These are phyloP conservation scores for Ptychodera flava DNA, from an alignment of 35 echinoderm and acorn worm species.

Conservation along the genomic window DNA sequence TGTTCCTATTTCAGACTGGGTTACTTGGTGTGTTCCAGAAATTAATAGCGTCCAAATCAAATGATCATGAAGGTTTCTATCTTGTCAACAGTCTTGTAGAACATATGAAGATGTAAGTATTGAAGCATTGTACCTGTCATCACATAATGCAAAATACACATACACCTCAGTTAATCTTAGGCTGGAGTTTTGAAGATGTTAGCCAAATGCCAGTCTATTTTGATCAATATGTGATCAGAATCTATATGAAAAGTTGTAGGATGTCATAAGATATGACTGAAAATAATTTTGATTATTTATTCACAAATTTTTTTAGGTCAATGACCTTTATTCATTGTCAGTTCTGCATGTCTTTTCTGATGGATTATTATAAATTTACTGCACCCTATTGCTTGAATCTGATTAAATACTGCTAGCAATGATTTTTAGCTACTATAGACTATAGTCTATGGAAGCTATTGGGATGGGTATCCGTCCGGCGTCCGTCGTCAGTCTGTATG, in stretches of 20 bases:
- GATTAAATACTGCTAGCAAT: too few relatives aligned
- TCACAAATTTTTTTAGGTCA: neutral
- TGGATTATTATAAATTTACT: too few relatives aligned
- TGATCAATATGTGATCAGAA: neutral
- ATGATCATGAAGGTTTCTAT: slow-evolving; percentile 95
- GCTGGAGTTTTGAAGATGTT: too few relatives aligned
- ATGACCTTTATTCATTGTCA: neutral
- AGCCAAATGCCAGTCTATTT: neutral
- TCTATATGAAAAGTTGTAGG: neutral
- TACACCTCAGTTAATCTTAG: too few relatives aligned
- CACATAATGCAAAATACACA: too few relatives aligned
- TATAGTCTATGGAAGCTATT: too few relatives aligned
- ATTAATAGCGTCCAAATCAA: slow-evolving; percentile 90
- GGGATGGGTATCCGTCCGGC: too few relatives aligned
- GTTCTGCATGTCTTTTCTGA: too few relatives aligned
- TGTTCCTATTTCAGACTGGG: slow-evolving; percentile 20
- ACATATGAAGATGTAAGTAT: slow-evolving; percentile 76
- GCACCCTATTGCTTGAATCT: too few relatives aligned
- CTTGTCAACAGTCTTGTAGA: slow-evolving; percentile 72
- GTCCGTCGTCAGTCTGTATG: too few relatives aligned
- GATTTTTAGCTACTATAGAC: too few relatives aligned
- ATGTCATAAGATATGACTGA: neutral
- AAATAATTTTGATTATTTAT: neutral
- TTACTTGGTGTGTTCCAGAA: slow-evolving; percentile 95
- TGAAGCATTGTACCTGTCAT: too few relatives aligned